phyloP scores from a whole-genome alignment of 2,797 vertebrate species.

The Xenentodon cancila region DNA sequence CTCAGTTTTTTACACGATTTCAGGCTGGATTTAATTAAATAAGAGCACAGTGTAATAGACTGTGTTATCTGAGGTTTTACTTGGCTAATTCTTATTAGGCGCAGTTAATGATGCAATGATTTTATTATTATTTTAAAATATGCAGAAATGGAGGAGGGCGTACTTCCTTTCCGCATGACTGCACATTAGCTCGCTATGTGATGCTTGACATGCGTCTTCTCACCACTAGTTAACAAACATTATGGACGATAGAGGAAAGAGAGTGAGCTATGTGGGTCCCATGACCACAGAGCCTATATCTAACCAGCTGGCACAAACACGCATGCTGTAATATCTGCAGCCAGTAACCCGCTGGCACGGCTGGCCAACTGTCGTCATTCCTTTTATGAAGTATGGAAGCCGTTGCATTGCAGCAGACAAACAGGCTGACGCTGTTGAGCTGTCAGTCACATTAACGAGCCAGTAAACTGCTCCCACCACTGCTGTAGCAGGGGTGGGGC shows the following conservation, averaged over 20 bases:
- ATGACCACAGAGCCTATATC: conserved; percentile 41
- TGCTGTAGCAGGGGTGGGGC: conserved; percentile 60
- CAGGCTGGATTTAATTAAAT: no score
- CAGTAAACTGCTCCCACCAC: conserved; percentile 69
- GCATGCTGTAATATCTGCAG: conserved; percentile 62
- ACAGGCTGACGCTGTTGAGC: conserved; percentile 26
- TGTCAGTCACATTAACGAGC: conserved; percentile 73
- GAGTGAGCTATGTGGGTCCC: conserved; percentile 59
- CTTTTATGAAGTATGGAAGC: conserved; percentile 45
- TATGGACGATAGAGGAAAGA: conserved; percentile 37
- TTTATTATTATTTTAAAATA: no score
- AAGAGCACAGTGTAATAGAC: no score
- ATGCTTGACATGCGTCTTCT: no score
- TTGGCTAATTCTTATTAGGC: no score
- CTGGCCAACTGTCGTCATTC: conserved; percentile 60
- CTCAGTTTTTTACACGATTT: no score
- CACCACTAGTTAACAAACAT: conserved; percentile 38
- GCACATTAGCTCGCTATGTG: no score
- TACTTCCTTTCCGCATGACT: no score
- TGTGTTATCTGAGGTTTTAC: no score
- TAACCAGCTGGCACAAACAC: conserved; percentile 53
- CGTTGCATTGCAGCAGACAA: conserved; percentile 42
- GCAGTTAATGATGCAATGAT: no score
- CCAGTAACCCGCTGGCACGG: conserved; percentile 57
- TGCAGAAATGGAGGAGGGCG: no score